Evolutionary conservation across 1,140 invertebrate genomes (phyloP), one percentile per base, ranked within the genome.

Genomic region (Gerris buenoi): DNA sequence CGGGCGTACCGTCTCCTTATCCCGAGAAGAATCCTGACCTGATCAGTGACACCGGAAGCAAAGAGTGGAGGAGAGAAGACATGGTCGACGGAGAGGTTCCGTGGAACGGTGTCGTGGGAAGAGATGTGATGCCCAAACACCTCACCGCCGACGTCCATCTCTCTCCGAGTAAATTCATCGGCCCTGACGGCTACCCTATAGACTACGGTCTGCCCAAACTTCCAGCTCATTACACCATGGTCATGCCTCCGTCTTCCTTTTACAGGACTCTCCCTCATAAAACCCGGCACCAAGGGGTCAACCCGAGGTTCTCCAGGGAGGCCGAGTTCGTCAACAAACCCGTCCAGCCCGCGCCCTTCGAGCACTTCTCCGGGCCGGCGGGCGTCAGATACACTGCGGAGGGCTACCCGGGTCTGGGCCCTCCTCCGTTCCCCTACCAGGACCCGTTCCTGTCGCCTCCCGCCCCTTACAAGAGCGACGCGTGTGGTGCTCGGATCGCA

Each of bases 341-440:
- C 29, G 66, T 75, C 72, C 64, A 72, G 22, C 75, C 77, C 2
- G 74, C 76, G 13, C 75, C 72, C 61, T 82, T 81, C 75, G 82
- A 79, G 72, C 81, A 77, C 74, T 83, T 79, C 76, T 76, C 80
- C 66, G 27, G 58, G 5, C 78, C 82, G 56, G 72, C 70, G 2
- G 86, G 88, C 71, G 82, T 89, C 18, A 81, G 88, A 68, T 88
- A 89, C 73, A 89, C 88, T 1, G 83, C 85, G 27, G 88, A 90
- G 71, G 88, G 89, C 1, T 90, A 90, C 76, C 88, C 88, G 0
- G 83, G 77, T 64, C 74, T 76, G 2, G 33, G 33, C 18, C 69
- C 73, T 33, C 70, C 70, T 13, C 57, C 33, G 25, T 74, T 75
- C 64, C 73, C 71, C 27, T 71, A 73, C 22, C 72, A 68, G 66